These are phyloP conservation scores for Semotilus atromaculatus DNA, from an alignment of 2,797 vertebrate species.

Conservation along the genomic window DNA sequence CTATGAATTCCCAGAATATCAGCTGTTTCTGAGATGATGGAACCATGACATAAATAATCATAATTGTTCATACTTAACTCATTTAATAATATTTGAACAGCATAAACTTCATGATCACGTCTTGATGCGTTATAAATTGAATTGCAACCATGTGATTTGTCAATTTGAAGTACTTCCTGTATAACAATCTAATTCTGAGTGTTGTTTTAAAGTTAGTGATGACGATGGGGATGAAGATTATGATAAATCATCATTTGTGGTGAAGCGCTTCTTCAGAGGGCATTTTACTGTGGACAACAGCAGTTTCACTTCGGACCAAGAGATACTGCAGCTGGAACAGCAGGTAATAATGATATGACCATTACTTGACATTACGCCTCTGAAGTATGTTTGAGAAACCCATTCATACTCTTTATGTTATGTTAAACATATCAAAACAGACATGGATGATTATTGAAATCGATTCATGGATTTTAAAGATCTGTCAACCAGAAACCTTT, in stretches of 20 bases:
- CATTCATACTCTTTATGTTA: background rate
- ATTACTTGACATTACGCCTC: background rate
- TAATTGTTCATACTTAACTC: background rate
- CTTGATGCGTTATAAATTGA: background rate
- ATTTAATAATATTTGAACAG: background rate
- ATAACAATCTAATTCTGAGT: background rate
- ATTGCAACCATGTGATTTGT: background rate
- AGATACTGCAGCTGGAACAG: background rate
- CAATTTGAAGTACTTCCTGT: no score
- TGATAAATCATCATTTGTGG: conserved; percentile 63
- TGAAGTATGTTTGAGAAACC: background rate
- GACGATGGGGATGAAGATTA: conserved; percentile 73
- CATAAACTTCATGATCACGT: background rate
- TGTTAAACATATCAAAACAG: background rate
- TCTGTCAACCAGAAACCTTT: background rate
- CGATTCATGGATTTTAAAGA: background rate
- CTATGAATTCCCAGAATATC: background rate
- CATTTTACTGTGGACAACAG: conserved; percentile 44
- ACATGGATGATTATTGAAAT: background rate
- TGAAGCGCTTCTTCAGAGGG: conserved; percentile 60
- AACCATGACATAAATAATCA: background rate
- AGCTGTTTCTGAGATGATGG: background rate
- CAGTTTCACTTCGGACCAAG: background rate
- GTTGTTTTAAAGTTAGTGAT: conserved; percentile 57
- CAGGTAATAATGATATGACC: conserved; percentile 28